phyloP scores from a whole-genome alignment of 2,113 vertebrate species.

The Lepisosteus osseus region DNA sequence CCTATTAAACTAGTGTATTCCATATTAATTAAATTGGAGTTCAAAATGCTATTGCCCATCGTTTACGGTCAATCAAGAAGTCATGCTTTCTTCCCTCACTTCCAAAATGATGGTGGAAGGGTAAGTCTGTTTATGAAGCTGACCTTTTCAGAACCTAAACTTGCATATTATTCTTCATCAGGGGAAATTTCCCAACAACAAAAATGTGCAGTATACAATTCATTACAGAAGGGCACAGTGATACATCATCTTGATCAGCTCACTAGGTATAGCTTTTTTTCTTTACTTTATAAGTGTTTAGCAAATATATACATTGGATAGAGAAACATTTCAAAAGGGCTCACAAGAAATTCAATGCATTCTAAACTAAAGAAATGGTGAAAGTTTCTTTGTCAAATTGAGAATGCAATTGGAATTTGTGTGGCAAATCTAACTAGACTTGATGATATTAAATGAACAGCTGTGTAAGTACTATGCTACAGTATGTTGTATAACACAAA shows the following conservation, averaged over 20 bases:
- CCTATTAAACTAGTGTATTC: slow-evolving; percentile 26
- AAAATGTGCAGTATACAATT: slow-evolving; percentile 28
- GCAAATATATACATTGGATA: slow-evolving; percentile 37
- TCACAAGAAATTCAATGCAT: too few species aligned
- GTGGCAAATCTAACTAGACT: too few species aligned
- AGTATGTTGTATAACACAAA: too few species aligned
- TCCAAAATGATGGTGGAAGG: slow-evolving; percentile 45
- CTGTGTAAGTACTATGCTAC: too few species aligned
- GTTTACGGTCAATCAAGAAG: slow-evolving; percentile 12
- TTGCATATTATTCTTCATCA: slow-evolving; percentile 55
- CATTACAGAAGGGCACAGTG: slow-evolving; percentile 35
- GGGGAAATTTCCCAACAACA: slow-evolving; percentile 16
- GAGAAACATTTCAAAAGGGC: too few species aligned
- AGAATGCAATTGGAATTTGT: too few species aligned
- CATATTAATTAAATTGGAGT: slow-evolving; percentile 28
- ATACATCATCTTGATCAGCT: slow-evolving; percentile 47
- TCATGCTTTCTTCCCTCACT: slow-evolving; percentile 15
- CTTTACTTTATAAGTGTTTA: slow-evolving; percentile 54
- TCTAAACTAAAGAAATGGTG: too few species aligned
- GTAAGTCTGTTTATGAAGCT: slow-evolving; percentile 41
- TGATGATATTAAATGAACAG: too few species aligned
- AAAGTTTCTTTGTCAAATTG: too few species aligned
- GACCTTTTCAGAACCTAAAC: slow-evolving; percentile 51
- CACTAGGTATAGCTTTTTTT: slow-evolving; percentile 56
- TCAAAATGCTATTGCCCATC: slow-evolving; percentile 8